These are phyloP conservation scores for Gallinago paraguaiae DNA, from an alignment of 2,113 vertebrate species.

Conservation along the genomic window DNA sequence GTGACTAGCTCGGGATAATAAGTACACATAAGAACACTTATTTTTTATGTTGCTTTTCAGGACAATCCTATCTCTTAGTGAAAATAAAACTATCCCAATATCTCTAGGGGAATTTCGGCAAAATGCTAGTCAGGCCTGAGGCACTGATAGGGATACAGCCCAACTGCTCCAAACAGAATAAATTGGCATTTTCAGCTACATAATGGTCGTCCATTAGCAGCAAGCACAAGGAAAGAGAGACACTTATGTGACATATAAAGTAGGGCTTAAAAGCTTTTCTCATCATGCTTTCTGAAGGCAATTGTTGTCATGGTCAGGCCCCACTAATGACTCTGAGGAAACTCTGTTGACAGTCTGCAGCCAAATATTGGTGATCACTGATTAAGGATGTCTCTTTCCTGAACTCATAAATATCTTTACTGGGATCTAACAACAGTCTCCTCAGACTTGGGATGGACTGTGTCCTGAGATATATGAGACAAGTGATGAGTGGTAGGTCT, in stretches of 20 bases:
- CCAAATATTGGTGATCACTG: conserved; percentile 73
- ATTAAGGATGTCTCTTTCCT: conserved; percentile 62
- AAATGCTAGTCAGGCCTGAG: background rate
- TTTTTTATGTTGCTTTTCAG: background rate
- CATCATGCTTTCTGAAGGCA: background rate
- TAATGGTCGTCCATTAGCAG: background rate
- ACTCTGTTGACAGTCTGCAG: conserved; percentile 63
- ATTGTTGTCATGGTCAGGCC: background rate
- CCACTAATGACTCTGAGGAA: conserved; percentile 58
- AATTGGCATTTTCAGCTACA: background rate
- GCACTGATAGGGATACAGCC: background rate
- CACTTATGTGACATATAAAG: background rate
- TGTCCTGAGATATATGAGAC: background rate
- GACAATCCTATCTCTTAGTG: background rate
- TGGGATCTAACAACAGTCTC: background rate
- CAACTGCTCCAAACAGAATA: background rate
- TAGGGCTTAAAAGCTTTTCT: conserved; percentile 12
- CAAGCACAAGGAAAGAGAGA: background rate
- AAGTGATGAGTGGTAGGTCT: background rate
- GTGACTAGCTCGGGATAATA: background rate
- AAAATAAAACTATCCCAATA: background rate
- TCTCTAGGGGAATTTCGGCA: background rate
- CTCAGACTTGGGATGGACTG: background rate
- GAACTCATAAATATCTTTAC: conserved; percentile 64
- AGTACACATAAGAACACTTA: background rate